Conservation (phyloP, 2,888 invertebrate genomes). For the Drosophila dives region DNA sequence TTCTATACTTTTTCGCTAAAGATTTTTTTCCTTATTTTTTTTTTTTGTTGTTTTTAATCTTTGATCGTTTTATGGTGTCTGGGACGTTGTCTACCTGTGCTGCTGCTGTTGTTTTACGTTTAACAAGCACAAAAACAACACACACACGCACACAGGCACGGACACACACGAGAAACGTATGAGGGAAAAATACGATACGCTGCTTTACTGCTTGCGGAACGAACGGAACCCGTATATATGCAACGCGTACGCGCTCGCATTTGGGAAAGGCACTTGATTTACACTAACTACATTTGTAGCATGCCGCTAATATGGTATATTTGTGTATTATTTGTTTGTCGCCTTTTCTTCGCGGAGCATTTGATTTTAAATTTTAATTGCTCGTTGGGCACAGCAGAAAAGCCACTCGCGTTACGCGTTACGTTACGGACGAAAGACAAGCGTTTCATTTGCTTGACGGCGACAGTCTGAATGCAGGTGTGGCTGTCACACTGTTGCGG, state of each 20-base stretch:
- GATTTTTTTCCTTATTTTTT: conserved; percentile 26
- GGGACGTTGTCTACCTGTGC: conserved; percentile 67
- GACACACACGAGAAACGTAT: conserved; percentile 60
- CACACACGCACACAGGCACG: conserved; percentile 44
- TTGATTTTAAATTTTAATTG: conserved; percentile 49
- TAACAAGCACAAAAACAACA: conserved; percentile 70
- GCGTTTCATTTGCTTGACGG: conserved; percentile 54
- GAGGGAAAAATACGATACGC: conserved; percentile 65
- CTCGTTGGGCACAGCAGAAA: conserved; percentile 43
- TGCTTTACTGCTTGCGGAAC: conserved; percentile 49
- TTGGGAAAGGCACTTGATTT: conserved; percentile 60
- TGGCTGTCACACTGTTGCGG: conserved; percentile 32
- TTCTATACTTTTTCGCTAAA: conserved; percentile 47
- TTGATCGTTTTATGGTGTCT: conserved; percentile 61
- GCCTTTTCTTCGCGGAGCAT: conserved; percentile 23
- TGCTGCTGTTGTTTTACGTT: conserved; percentile 63
- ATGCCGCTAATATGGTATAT: conserved; percentile 31
- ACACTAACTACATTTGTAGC: conserved; percentile 42
- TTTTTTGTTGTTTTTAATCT: conserved; percentile 55
- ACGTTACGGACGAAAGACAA: conserved; percentile 59
- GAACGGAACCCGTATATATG: conserved; percentile 78
- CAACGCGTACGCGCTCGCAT: conserved; percentile 63
- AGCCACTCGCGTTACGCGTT: conserved; percentile 61
- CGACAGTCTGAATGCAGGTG: conserved; percentile 59
- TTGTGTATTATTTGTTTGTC: conserved; percentile 26